Conservation (phyloP, 2,797 vertebrate species). For the Jordanella pulchra region DNA sequence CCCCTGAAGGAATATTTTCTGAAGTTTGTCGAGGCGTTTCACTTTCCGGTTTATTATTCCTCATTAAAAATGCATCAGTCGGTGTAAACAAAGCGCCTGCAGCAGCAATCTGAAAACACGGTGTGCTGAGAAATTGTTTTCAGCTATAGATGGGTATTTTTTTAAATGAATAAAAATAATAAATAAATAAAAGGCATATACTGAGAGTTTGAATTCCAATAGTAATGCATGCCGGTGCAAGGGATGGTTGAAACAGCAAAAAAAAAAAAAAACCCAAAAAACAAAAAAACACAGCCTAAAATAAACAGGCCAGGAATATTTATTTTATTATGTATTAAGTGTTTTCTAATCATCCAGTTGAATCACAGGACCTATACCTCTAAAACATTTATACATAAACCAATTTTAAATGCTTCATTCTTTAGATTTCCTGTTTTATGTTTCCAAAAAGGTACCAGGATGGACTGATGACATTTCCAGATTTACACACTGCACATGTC, state of each 20-base stretch:
- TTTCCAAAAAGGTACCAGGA: too few species aligned
- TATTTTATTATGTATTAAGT: neutral
- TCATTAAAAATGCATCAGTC: conserved; percentile 46
- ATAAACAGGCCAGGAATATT: neutral
- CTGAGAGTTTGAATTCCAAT: neutral
- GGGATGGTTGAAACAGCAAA: too few species aligned
- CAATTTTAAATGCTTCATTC: too few species aligned
- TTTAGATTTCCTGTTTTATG: too few species aligned
- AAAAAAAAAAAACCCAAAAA: too few species aligned
- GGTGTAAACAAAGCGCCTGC: conserved; percentile 12
- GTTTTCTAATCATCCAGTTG: too few species aligned
- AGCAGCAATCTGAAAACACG: conserved; percentile 10
- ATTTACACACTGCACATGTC: too few species aligned
- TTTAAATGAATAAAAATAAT: conserved; percentile 12
- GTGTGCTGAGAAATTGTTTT: conserved; percentile 27
- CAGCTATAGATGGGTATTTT: conserved; percentile 5
- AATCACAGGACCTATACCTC: too few species aligned
- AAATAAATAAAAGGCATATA: neutral
- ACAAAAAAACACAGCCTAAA: neutral
- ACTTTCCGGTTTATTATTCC: conserved; percentile 22
- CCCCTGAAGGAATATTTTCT: conserved; percentile 4
- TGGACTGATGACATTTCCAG: too few species aligned
- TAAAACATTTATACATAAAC: too few species aligned
- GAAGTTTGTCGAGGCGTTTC: neutral
- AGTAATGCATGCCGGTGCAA: neutral